phyloP scores from a whole-genome alignment of 1,140 invertebrate species.

The Temnothorax curvispinosus region DNA sequence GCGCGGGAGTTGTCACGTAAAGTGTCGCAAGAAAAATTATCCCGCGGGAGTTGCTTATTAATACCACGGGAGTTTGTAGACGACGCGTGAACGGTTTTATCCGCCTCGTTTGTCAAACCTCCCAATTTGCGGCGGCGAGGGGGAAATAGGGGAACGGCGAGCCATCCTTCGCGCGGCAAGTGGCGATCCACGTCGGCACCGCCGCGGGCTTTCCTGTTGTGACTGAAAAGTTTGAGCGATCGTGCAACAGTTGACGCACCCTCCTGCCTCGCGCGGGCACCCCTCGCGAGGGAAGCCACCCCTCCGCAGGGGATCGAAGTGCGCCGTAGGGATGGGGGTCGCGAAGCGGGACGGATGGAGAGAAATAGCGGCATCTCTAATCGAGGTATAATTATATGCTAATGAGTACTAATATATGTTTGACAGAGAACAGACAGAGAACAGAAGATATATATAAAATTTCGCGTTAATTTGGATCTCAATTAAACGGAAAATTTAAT shows the following conservation, averaged over 20 bases:
- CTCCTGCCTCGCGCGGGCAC: conserved; percentile 58
- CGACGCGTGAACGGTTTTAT: conserved; percentile 61
- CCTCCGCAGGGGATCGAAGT: conserved; percentile 14
- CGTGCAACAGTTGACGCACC: conserved; percentile 80
- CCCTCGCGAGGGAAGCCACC: conserved; percentile 30
- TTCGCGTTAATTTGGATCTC: neutral
- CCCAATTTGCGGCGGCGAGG: conserved; percentile 12
- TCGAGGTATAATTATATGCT: conserved; percentile 5
- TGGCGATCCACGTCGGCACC: conserved; percentile 38
- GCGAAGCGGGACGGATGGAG: conserved; percentile 4
- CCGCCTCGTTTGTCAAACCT: conserved; percentile 57
- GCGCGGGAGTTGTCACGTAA: neutral
- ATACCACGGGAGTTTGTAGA: conserved; percentile 26
- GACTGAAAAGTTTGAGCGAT: conserved; percentile 78
- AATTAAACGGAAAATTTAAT: conserved; percentile 12
- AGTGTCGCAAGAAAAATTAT: conserved; percentile 45
- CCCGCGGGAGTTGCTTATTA: conserved; percentile 50
- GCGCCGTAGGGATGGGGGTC: conserved; percentile 5
- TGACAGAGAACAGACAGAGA: neutral
- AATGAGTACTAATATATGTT: neutral
- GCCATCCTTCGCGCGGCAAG: conserved; percentile 45
- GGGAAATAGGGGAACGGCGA: neutral
- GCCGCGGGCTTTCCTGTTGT: conserved; percentile 64
- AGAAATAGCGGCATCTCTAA: conserved; percentile 11
- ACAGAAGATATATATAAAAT: neutral